Percentiles rank a stretch among this genome's conserved stretches.
These are phyloP conservation scores for Hirundichthys speculiger DNA, from an alignment of 2,113 vertebrate genomes.

Conservation along the genomic window DNA sequence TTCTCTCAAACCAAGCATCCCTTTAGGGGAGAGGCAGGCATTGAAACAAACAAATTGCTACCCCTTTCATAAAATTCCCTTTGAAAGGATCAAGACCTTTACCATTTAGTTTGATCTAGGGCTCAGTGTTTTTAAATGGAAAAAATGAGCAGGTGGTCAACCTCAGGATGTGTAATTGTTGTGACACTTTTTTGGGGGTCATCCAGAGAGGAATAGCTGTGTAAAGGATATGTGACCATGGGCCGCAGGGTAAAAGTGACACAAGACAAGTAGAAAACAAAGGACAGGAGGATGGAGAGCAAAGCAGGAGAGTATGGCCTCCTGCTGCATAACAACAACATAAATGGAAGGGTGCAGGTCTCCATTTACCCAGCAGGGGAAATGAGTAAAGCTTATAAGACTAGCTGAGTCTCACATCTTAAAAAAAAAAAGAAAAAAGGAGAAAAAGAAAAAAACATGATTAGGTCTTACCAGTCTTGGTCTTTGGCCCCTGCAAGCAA, in stretches of 20 bases:
- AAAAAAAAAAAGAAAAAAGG: too few relatives aligned
- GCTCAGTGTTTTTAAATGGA: neutral
- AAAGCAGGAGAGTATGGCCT: constrained; percentile 31
- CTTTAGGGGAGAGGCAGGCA: neutral
- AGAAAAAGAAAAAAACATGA: too few relatives aligned
- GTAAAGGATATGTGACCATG: constrained; percentile 6
- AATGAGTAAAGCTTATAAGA: constrained; percentile 25
- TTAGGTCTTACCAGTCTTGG: too few relatives aligned
- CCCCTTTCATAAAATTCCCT: neutral
- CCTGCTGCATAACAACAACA: constrained; percentile 32
- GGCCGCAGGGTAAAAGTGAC: constrained; percentile 22
- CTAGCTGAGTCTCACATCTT: constrained; percentile 24
- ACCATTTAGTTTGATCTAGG: constrained; percentile 6
- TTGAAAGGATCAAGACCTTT: constrained; percentile 28
- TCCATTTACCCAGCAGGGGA: constrained; percentile 35
- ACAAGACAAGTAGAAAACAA: constrained; percentile 35
- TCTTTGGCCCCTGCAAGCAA: constrained; percentile 3
- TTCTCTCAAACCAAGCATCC: too few relatives aligned
- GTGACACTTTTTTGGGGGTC: constrained; percentile 37
- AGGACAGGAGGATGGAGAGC: constrained; percentile 22
- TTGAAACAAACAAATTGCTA: constrained; percentile 3
- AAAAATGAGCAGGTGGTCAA: constrained; percentile 7
- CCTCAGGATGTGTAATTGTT: constrained; percentile 23
- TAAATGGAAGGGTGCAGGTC: constrained; percentile 45
- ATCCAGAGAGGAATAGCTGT: constrained; percentile 20